These are phyloP conservation scores for Heterohyrax brucei DNA, from an alignment of 2,797 vertebrate genomes.

Conservation along the genomic window DNA sequence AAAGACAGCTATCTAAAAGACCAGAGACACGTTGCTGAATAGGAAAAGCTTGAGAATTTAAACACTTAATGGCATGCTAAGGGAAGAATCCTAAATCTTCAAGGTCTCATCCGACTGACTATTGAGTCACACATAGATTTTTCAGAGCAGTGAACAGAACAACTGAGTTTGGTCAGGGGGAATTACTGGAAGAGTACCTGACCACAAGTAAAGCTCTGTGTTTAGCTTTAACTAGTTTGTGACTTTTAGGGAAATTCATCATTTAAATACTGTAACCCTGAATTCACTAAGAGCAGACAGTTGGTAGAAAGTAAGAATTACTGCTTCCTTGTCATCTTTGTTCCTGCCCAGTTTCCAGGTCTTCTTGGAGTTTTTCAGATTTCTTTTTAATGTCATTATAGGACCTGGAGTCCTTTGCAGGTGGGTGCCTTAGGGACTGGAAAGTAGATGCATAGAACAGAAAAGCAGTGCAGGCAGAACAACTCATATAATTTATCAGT, in stretches of 20 bases:
- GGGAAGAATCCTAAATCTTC: conserved; percentile 13
- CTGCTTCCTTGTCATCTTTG: background rate
- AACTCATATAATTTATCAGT: background rate
- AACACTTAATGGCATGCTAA: background rate
- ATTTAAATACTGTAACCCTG: background rate
- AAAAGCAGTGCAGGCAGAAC: background rate
- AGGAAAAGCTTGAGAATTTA: background rate
- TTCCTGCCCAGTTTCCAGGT: background rate
- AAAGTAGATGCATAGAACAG: background rate
- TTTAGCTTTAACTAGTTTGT: conserved; percentile 33
- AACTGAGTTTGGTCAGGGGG: background rate
- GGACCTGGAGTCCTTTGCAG: background rate
- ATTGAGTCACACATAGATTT: background rate
- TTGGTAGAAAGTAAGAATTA: conserved; percentile 3
- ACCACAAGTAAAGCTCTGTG: background rate
- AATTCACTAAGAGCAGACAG: background rate
- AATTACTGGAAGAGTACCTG: background rate
- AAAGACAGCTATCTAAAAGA: conserved; percentile 28
- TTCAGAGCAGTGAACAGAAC: background rate
- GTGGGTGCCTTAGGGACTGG: background rate
- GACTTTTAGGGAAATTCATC: background rate
- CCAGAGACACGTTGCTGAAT: conserved; percentile 36
- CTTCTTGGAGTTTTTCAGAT: background rate
- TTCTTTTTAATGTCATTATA: conserved; percentile 7
- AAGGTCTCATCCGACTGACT: conserved; percentile 1